Conservation (phyloP, 2,113 vertebrate species). For the Phyllostomus discolor region DNA sequence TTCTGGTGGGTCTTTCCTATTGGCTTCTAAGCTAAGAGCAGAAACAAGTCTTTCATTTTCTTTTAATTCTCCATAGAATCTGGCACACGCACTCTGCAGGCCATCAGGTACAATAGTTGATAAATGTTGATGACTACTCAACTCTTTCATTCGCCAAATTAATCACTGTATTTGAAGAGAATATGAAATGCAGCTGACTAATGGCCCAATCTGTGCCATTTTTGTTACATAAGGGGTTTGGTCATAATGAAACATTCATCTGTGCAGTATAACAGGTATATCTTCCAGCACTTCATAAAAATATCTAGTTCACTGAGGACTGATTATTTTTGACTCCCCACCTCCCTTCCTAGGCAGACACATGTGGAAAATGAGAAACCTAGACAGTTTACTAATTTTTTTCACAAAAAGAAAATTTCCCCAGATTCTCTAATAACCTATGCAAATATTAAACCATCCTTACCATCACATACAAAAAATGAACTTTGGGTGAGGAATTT, state of each 20-base stretch:
- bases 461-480: not conserved
- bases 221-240: not conserved
- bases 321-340: not conserved
- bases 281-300: not conserved
- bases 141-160: constrained; percentile 21
- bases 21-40: not conserved
- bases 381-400: not conserved
- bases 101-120: not conserved
- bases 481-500: not conserved
- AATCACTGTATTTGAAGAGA: not conserved
- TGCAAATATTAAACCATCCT: not conserved
- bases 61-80: not conserved
- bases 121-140: not conserved
- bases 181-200: not conserved
- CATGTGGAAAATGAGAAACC: not conserved
- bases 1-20: not conserved
- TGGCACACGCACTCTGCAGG: not conserved
- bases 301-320: not conserved
- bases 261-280: not conserved
- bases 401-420: not conserved
- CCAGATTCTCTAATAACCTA: not conserved
- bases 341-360: not conserved
- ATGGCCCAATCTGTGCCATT: not conserved
- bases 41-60: not conserved
- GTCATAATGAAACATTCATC: not conserved